A percentile compares a stretch with the other conserved stretches of the same genome.
phyloP scores from a whole-genome alignment of 2,888 invertebrate genomes.

The Sipunculus nudus region DNA sequence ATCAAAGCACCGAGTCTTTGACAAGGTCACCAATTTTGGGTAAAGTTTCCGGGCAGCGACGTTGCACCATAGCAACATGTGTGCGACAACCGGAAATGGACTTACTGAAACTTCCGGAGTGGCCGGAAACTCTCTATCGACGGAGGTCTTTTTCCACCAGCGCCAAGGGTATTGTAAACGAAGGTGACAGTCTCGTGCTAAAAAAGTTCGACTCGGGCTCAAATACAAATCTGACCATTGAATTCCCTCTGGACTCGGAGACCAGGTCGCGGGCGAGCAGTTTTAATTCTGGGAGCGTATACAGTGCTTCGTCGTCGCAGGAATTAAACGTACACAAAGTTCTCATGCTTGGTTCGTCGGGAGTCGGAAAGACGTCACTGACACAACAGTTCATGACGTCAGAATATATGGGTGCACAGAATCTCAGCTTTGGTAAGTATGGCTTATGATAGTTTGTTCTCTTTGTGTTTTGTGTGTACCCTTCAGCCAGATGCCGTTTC shows the following conservation, averaged over 20 bases:
- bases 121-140: slow-evolving; percentile 12
- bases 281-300: slow-evolving; percentile 15
- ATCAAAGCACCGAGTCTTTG: too few species aligned
- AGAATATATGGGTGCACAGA: slow-evolving; percentile 73
- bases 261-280: slow-evolving; percentile 15
- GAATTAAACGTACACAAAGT: slow-evolving; percentile 62
- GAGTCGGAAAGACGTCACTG: slow-evolving; percentile 76
- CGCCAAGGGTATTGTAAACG: slow-evolving; percentile 74
- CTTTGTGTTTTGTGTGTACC: too few species aligned
- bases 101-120: too few species aligned
- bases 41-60: too few species aligned
- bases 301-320: too few species aligned
- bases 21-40: too few species aligned
- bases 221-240: slow-evolving; percentile 6
- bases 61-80: too few species aligned
- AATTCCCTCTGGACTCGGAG: slow-evolving; percentile 1
- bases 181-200: slow-evolving; percentile 22
- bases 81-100: too few species aligned
- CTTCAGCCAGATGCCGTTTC: too few species aligned
- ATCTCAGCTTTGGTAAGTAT: slow-evolving; percentile 8
- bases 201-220: too few species aligned
- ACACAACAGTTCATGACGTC: slow-evolving; percentile 78
- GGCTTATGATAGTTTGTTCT: neutral
- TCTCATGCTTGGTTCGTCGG: slow-evolving; percentile 75
- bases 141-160: slow-evolving; percentile 89